Base-by-base conservation (phyloP, 2,113 vertebrate species). In the Dicerorhinus sumatrensis region DNA sequence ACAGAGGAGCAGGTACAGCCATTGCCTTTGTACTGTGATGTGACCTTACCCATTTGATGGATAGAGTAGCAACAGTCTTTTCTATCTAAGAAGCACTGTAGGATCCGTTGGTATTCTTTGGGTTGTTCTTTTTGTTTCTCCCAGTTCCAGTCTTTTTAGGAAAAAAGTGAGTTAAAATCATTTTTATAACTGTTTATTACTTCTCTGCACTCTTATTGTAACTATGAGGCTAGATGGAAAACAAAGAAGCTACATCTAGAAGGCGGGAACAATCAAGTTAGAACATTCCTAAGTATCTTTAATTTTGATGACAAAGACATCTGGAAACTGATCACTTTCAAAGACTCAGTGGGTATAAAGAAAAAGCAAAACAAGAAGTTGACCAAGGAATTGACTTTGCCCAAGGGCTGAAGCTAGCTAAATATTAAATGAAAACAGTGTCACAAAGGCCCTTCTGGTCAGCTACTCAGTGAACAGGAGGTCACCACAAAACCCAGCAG, bases 61-160 rank as follows among this genome's bases (percentile, higher is more conserved):
- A 99, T 99, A 97, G 99, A 99, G 96, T 99, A 99, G 98, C 99
- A 99, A 98, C 99, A 99, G 98, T 99, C 99, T 98, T 99, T 99
- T 98, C 99, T 99, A 98, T 99, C 99, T 97, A 99, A 98, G 98
- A 99, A 99, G 98, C 99, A 99, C 86, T 99, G 99, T 97, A 99
- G 99, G 94, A 99, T 99, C 97, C 98, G 99, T 4, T 99, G 98
- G 98, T 99, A 99, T 96, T 99, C 99, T 98, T 99, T 99, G 97
- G 99, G 99, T 98, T 99, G 99, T 95, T 99, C 98, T 98, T 99
- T 99, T 82, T 99, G 99, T 98, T 98, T 99, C 94, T 98, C 98
- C 99, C 99, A 99, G 97, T 99, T 99, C 99, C 99, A 99, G 79
- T 99, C 99, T 99, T 98, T 97, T 94, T 39, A 85, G 33, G 29